Percentiles rank a stretch among this genome's conserved stretches.
Evolutionary conservation across 2,888 invertebrate genomes (phyloP).

Genomic region (Acholoe squamosa): DNA sequence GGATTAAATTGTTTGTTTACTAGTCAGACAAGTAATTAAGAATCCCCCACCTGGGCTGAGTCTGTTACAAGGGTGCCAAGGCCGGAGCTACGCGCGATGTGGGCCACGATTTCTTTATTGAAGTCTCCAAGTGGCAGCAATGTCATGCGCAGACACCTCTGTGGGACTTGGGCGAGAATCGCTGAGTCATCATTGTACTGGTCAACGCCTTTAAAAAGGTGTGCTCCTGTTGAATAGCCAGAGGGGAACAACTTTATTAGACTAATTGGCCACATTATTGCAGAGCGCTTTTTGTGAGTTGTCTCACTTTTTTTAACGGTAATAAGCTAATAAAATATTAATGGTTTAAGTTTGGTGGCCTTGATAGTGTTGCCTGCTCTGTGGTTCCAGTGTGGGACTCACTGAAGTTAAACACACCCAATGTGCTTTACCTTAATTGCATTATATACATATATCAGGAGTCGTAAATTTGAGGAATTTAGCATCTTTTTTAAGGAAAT

Average conservation of each 20-base stretch:
- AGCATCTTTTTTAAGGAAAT: too few relatives aligned
- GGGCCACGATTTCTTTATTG: conserved; percentile 34
- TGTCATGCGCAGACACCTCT: neutral
- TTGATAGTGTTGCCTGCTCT: neutral
- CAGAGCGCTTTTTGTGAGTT: neutral
- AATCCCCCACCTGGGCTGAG: neutral
- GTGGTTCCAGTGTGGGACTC: too few relatives aligned
- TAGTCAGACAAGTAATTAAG: neutral
- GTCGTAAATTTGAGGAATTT: too few relatives aligned
- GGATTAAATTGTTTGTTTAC: too few relatives aligned
- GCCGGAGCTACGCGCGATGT: conserved; percentile 51
- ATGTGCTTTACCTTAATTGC: too few relatives aligned
- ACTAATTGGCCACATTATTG: neutral
- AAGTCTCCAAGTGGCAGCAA: conserved; percentile 43
- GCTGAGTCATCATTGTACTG: conserved; percentile 61
- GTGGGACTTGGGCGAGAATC: conserved; percentile 25
- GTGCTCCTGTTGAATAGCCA: conserved; percentile 41
- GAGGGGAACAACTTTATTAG: neutral
- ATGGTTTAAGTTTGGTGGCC: neutral
- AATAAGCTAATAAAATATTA: neutral
- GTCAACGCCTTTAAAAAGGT: conserved; percentile 50
- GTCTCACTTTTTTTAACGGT: neutral
- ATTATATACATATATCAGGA: too few relatives aligned
- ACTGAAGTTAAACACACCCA: too few relatives aligned
- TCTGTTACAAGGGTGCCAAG: conserved; percentile 1